phyloP scores from a whole-genome alignment of 2,113 vertebrate genomes.

The Promerops cafer region DNA sequence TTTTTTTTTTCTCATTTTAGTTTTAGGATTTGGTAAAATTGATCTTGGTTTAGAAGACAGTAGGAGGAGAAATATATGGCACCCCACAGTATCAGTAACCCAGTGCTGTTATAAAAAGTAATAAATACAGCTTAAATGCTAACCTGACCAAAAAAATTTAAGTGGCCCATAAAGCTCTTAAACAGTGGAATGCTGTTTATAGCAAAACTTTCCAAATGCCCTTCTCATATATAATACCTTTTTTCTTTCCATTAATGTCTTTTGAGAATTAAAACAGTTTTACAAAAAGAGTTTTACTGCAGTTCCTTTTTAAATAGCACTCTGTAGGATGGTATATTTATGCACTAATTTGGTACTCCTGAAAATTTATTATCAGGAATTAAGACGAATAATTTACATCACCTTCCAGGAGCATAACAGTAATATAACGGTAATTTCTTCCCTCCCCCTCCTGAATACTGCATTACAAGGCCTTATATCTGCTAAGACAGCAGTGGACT shows the following conservation, averaged over 20 bases:
- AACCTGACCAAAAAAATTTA: slow-evolving; percentile 15
- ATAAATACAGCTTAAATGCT: slow-evolving; percentile 46
- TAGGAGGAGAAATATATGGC: not conserved
- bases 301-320: slow-evolving; percentile 10
- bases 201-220: slow-evolving; percentile 8
- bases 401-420: not conserved
- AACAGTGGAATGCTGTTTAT: not conserved
- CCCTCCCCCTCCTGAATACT: not conserved
- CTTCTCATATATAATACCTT: not conserved
- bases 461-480: not conserved
- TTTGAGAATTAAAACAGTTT: slow-evolving; percentile 20
- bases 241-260: not conserved
- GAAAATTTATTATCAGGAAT: slow-evolving; percentile 33
- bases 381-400: slow-evolving; percentile 33
- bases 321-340: not conserved
- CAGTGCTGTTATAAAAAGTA: not conserved
- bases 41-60: not conserved
- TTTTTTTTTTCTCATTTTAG: not conserved
- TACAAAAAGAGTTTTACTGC: not conserved
- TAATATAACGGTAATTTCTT: not conserved
- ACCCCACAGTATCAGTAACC: not conserved
- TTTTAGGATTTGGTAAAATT: not conserved
- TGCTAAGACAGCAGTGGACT: not conserved
- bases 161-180: not conserved
- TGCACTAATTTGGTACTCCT: not conserved